Evolutionary conservation across 2,113 vertebrate genomes (phyloP).

Genomic region (Nerophis ophidion): DNA sequence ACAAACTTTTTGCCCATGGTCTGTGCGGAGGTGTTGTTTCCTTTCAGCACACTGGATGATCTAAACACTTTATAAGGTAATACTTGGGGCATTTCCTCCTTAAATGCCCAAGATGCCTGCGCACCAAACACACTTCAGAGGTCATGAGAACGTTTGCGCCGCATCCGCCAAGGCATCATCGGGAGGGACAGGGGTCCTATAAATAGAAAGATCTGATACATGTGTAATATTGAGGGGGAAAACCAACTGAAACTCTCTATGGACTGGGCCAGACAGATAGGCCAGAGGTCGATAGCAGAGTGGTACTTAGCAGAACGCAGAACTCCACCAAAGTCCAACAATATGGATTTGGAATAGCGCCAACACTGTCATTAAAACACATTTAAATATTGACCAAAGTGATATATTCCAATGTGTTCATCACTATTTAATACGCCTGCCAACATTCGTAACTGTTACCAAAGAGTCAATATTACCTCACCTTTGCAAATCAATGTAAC

Average conservation of each 20-base stretch:
- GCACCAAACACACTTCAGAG: conserved; percentile 62
- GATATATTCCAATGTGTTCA: too few relatives aligned
- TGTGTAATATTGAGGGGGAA: conserved; percentile 54
- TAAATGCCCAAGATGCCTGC: conserved; percentile 60
- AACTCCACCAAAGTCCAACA: not conserved
- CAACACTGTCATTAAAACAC: too few relatives aligned
- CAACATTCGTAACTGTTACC: too few relatives aligned
- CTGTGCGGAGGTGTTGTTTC: too few relatives aligned
- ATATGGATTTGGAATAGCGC: not conserved
- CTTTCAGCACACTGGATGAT: not conserved
- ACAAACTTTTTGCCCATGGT: too few relatives aligned
- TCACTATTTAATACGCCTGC: too few relatives aligned
- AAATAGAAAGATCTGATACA: conserved; percentile 72
- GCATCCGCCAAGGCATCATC: conserved; percentile 77
- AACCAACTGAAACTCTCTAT: conserved; percentile 49
- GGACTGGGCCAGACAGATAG: conserved; percentile 40
- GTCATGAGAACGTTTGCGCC: conserved; percentile 79
- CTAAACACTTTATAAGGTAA: conserved; percentile 73
- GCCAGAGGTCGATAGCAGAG: not conserved
- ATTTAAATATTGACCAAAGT: too few relatives aligned
- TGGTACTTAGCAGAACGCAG: conserved; percentile 24
- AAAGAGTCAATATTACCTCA: too few relatives aligned
- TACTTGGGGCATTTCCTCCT: conserved; percentile 47
- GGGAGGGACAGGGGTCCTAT: conserved; percentile 70
- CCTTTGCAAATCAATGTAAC: too few relatives aligned